Evolutionary conservation across 2,888 invertebrate genomes (phyloP), one percentile per base, ranked within the genome.

Genomic region (Masnerella sp.): DNA sequence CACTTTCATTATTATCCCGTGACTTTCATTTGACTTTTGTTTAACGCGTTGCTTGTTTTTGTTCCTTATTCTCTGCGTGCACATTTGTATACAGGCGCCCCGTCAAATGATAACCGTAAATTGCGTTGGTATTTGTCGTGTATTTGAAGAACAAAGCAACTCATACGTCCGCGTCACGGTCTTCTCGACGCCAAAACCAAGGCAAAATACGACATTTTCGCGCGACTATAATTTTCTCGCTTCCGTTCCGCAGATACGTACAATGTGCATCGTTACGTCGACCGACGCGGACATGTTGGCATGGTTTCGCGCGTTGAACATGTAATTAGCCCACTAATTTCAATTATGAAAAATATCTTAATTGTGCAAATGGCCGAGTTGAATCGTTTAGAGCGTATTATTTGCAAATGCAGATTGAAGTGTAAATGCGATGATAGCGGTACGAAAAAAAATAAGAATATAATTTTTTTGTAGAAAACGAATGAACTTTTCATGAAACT

Each of bases 281-380:
- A 69, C 61, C 58, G 49, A 43, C 49, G 43, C 52, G 36, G 52
- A 36, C 52, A 36, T 76, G 75, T 77, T 77, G 77, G 79, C 78
- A 81, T 77, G 78, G 78, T 80, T 78, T 75, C 76, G 78, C 76
- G 73, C 78, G 80, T 76, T 77, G 79, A 75, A 77, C 51, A 61
- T 47, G 59, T 67, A 72, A 67, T 72, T 72, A 67, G 45, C 58
- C 40, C 34, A 40, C 54, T 71, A 42, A 71, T 71, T 65, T 58
- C 52, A 59, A 65, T 38, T 11, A 30, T 17, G 28, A 47, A 59
- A 65, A 52, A 52, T 45, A 34, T 22, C 45, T 25, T 64, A n/a
- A n/a, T n/a, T n/a, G n/a, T n/a, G n/a, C n/a, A n/a, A n/a, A n/a
- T n/a, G n/a, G n/a, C n/a, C n/a, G n/a, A n/a, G n/a, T n/a, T n/a